Evolutionary conservation across 2,888 invertebrate genomes (phyloP).

Genomic region (Drosophila macrothrix): DNA sequence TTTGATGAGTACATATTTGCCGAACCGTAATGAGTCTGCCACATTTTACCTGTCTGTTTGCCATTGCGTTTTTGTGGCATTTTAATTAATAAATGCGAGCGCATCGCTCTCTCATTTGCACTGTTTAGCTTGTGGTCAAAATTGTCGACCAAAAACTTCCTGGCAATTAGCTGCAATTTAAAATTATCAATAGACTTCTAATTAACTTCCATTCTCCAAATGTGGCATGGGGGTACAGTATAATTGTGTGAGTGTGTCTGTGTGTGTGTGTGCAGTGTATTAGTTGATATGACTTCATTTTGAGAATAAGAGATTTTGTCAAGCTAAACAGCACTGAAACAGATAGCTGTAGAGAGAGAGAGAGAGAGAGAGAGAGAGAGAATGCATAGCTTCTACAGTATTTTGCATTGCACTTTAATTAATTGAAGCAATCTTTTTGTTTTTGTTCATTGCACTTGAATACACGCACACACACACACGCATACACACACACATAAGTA

Average conservation of each 20-base stretch:
- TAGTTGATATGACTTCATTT: not conserved
- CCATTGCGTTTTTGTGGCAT: conserved; percentile 66
- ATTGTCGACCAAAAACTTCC: conserved; percentile 25
- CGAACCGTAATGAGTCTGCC: conserved; percentile 45
- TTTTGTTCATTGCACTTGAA: conserved; percentile 4
- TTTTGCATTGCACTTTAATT: conserved; percentile 3
- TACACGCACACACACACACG: not conserved
- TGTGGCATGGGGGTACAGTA: not conserved
- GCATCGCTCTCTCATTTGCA: conserved; percentile 4
- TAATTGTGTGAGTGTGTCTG: not conserved
- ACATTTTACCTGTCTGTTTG: conserved; percentile 24
- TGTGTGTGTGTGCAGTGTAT: not conserved
- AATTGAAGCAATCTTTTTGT: not conserved
- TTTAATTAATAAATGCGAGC: conserved; percentile 70
- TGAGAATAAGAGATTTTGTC: not conserved
- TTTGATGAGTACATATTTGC: conserved; percentile 30
- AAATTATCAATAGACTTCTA: conserved; percentile 72
- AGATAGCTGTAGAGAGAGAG: not conserved
- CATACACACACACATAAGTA: not conserved
- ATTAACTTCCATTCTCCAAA: conserved; percentile 57
- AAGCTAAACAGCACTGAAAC: not conserved
- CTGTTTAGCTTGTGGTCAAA: conserved; percentile 39
- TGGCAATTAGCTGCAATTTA: conserved; percentile 61
- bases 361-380: not conserved
- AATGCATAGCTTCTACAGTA: not conserved